Base-by-base conservation (phyloP, 2,113 vertebrate species). In the Dipodomys spectabilis region DNA sequence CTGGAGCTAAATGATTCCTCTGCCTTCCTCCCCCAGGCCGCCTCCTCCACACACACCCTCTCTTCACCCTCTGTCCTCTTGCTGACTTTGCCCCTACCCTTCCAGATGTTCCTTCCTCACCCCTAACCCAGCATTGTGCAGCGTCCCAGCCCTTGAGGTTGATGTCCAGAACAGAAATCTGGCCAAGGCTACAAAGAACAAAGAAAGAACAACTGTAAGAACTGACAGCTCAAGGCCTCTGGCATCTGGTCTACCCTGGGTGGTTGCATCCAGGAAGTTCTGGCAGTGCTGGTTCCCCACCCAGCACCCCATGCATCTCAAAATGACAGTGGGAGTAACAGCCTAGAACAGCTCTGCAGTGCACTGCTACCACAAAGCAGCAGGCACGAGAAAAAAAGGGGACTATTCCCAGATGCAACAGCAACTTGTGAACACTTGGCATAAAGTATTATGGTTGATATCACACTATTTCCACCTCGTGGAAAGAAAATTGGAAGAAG, bases 121-220 rank as follows among this genome's bases (percentile, higher is more conserved):
- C 68, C n/a, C 69, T 30, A 60, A 68, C 10, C 77, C 49, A n/a
- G 65, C 30, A 53, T 32, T 32, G 53, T 0, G 0, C 69, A 62
- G 27, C 82, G 79, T 91, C 94, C 45, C 75, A 85, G 73, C 28
- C 35, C 75, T 84, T 75, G 73, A 78, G 71, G 57, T 62, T n/a
- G 23, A 44, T 35, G 67, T 53, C 45, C 28, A 44, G 13, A 81
- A 45, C 0, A 1, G 30, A 85, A 78, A 90, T 64, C 73, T 57
- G 62, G 64, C 73, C 72, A 32, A 30, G 6, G 23, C 77, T 82
- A 73, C 84, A 82, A 78, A 91, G 2, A 75, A 49, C 39, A 83
- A 94, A 92, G 77, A 84, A 94, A 65, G 71, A 74, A 72, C 62
- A 65, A 53, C 86, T 86, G 60, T 95, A 79, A 25, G 62, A 89